Evolutionary conservation across 2,113 vertebrate genomes (phyloP).

Genomic region (Hippocampus mohnikei): DNA sequence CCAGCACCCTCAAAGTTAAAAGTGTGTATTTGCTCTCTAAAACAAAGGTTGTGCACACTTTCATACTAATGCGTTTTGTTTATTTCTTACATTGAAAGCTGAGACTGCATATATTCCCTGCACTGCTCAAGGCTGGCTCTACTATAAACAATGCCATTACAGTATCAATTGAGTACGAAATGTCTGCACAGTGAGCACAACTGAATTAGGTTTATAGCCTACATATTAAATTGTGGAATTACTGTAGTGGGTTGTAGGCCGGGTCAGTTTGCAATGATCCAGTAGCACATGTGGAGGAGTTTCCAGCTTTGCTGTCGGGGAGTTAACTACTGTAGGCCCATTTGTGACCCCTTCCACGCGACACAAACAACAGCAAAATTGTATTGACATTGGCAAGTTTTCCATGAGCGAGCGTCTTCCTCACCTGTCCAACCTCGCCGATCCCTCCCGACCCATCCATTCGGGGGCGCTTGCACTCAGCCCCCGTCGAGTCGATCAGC

Average conservation of each 20-base stretch:
- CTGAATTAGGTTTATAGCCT: not conserved
- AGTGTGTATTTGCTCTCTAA: conserved; percentile 18
- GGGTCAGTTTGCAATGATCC: not conserved
- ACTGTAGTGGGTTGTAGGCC: too few relatives aligned
- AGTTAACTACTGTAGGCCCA: conserved; percentile 8
- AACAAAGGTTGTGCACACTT: conserved; percentile 26
- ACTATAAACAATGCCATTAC: conserved; percentile 12
- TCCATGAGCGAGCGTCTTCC: conserved; percentile 20
- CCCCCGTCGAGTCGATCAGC: conserved; percentile 66
- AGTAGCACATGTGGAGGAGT: not conserved
- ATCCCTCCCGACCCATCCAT: conserved; percentile 70
- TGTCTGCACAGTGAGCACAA: not conserved
- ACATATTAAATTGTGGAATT: not conserved
- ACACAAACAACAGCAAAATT: not conserved
- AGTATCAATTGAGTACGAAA: not conserved
- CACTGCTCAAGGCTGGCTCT: not conserved
- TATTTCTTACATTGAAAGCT: conserved; percentile 18
- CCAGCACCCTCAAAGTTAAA: conserved; percentile 7
- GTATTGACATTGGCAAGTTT: not conserved
- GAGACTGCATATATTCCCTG: conserved; percentile 40
- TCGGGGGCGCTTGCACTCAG: conserved; percentile 77
- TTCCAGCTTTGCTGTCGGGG: conserved; percentile 19
- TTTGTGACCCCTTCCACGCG: not conserved
- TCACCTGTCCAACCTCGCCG: conserved; percentile 73
- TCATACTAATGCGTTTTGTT: conserved; percentile 10